Conservation (phyloP, 2,888 invertebrate genomes). For the Parnassius mnemosyne region DNA sequence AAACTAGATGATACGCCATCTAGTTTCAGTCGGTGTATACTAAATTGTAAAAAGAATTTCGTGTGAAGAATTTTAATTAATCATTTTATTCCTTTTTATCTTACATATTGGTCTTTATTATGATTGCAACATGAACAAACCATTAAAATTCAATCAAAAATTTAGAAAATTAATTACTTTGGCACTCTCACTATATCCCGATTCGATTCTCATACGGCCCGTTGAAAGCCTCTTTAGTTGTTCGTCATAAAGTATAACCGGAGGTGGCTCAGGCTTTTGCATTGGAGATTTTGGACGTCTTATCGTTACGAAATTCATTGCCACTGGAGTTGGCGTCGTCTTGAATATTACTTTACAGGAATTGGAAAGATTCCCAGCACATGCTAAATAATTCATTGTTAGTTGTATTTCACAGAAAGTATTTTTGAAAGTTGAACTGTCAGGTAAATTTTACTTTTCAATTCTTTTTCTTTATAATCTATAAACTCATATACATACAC, state of each 20-base stretch:
- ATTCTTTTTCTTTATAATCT: no score
- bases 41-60: no score
- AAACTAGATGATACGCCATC: no score
- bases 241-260: conserved; percentile 21
- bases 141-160: conserved; percentile 4
- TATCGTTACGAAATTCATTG: conserved; percentile 36
- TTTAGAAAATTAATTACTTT: conserved; percentile 30
- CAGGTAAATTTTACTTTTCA: no score
- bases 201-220: conserved; percentile 41
- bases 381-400: conserved; percentile 59
- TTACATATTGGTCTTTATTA: no score
- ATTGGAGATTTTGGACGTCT: conserved; percentile 33
- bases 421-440: no score
- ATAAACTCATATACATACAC: no score
- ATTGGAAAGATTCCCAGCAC: conserved; percentile 50
- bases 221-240: conserved; percentile 36
- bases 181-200: conserved; percentile 36
- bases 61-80: no score
- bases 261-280: conserved; percentile 35
- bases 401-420: no score
- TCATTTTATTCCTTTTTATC: no score
- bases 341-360: conserved; percentile 50
- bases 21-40: no score
- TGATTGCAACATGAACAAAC: no score
- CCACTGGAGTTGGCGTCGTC: conserved; percentile 50